These are phyloP conservation scores for Cherax destructor DNA, from an alignment of 1,140 invertebrate genomes.

Conservation along the genomic window DNA sequence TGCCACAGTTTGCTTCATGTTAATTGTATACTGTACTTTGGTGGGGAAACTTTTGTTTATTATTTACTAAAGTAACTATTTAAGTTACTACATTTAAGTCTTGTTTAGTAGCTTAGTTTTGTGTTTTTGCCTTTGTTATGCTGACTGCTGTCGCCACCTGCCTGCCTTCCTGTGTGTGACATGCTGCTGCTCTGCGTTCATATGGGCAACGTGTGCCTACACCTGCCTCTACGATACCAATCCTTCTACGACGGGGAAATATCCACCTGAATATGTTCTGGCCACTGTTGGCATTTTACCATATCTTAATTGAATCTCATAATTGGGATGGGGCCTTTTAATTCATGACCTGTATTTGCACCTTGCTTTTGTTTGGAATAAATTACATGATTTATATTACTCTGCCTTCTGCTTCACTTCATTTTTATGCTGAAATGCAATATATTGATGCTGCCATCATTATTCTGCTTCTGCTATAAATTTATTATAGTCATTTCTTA, in stretches of 20 bases:
- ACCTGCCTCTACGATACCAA: conserved; percentile 43
- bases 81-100: neutral
- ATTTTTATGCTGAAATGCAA: neutral
- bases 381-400: conserved; percentile 8
- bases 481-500: conserved; percentile 58
- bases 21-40: neutral
- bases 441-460: conserved; percentile 18
- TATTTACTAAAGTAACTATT: neutral
- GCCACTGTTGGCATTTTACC: conserved; percentile 2
- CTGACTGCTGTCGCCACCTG: conserved; percentile 56
- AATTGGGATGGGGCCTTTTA: neutral
- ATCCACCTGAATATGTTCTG: conserved; percentile 24
- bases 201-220: conserved; percentile 18
- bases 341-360: conserved; percentile 1
- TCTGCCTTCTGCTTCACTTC: neutral
- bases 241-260: conserved; percentile 24
- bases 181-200: conserved; percentile 21
- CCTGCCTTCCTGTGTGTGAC: conserved; percentile 53
- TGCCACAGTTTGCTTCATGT: conserved; percentile 16
- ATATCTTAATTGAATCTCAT: conserved; percentile 15
- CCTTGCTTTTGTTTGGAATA: neutral
- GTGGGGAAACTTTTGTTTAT: neutral
- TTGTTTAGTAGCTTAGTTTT: conserved; percentile 56
- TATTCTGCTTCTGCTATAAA: conserved; percentile 39
- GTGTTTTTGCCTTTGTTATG: conserved; percentile 55